Evolutionary conservation across 2,113 vertebrate genomes (phyloP), one percentile per base, ranked within the genome.

Genomic region (Sphaerodactylus townsendi): DNA sequence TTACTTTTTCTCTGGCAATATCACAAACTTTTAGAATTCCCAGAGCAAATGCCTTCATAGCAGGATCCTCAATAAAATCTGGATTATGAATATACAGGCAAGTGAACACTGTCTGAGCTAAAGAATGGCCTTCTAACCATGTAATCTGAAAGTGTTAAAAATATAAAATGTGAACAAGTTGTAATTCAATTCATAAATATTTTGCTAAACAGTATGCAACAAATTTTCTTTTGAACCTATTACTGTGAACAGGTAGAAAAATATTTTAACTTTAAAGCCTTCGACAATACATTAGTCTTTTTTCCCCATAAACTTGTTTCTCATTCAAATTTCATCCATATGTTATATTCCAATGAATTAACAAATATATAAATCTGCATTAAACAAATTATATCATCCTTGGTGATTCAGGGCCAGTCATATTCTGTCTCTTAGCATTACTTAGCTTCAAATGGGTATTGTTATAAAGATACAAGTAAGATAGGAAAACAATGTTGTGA

Each of bases 81-180:
- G 99, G 98, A 94, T 99, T 99, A 92, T 99, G 99, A 94, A 99
- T 98, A 35, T 99, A 99, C 89, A 99, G 96, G 94, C 99, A 99
- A n/a, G 99, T 99, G 92, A 99, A 99, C 65, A 99, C 99, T 0
- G 99, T 99, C 96, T 99, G 98, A 59, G 99, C 99, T 93, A 99
- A 95, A 2, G 98, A 99, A 93, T 99, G 99, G 68, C 99, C 99
- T 93, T 99, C 99, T 89, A 99, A 93, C 99, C 99, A 99, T 0
- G 99, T 99, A 92, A 99, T 99, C 99, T 99, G 91, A 2, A 86
- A 68, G 88, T 39, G 93, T 82, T 25, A 10, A 33, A 30, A 79
- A 78, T 35, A 39, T 53, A n/a, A 79, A 72, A 28, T 11, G 33
- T 28, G 5, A 10, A 23, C 17, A 73, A 11, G 37, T 17, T 81